Evolutionary conservation across 2,113 vertebrate genomes (phyloP).

Genomic region (Chloropsis cyanopogon): DNA sequence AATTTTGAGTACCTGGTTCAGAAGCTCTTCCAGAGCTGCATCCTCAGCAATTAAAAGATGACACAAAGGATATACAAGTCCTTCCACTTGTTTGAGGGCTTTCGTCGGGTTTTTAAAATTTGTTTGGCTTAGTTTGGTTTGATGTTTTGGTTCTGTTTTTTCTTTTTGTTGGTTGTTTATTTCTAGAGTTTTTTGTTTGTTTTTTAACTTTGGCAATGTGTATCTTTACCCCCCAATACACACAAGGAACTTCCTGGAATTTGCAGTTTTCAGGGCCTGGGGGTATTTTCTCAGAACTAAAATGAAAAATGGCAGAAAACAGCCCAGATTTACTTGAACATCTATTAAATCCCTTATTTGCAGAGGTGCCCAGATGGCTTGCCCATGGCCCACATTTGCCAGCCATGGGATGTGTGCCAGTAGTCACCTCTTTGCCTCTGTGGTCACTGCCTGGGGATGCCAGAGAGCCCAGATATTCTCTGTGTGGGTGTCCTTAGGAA

Average conservation of each 20-base stretch:
- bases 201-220: background rate
- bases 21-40: background rate
- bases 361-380: background rate
- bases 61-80: background rate
- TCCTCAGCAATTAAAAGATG: background rate
- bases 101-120: no score
- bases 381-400: background rate
- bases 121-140: background rate
- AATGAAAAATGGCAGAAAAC: background rate
- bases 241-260: background rate
- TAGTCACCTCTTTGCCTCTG: background rate
- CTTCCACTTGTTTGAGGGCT: background rate
- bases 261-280: background rate
- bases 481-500: background rate
- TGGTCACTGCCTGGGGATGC: accelerated
- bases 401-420: accelerated
- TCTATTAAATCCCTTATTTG: background rate
- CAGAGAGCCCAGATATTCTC: accelerated
- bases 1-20: background rate
- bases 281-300: background rate
- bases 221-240: background rate
- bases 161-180: background rate
- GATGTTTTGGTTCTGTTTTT: background rate
- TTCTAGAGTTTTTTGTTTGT: background rate
- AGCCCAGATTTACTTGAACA: background rate